phyloP scores from a whole-genome alignment of 2,113 vertebrate species.

The Panurus biarmicus region DNA sequence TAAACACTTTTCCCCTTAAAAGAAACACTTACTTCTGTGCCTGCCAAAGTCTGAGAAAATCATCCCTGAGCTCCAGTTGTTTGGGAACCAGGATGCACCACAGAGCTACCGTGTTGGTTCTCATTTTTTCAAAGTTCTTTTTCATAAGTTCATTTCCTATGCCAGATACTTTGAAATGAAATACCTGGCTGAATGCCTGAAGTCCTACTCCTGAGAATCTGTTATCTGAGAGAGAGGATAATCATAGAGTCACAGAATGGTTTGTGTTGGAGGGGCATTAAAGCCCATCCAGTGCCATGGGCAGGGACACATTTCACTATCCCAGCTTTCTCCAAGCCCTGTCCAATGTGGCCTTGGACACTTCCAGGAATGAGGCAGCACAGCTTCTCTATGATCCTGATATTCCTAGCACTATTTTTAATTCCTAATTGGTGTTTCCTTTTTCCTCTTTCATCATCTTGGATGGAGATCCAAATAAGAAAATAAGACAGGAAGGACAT shows the following conservation, averaged over 20 bases:
- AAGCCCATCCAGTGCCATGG: too few relatives aligned
- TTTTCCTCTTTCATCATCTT: not conserved
- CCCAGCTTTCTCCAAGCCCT: not conserved
- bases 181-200: not conserved
- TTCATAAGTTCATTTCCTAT: not conserved
- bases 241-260: not conserved
- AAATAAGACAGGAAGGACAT: not conserved
- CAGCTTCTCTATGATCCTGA: not conserved
- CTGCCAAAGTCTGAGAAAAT: not conserved
- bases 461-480: not conserved
- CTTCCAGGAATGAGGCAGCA: not conserved
- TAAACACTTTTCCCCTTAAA: not conserved
- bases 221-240: not conserved
- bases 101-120: not conserved
- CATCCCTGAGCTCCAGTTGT: not conserved
- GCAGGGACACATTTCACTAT: not conserved
- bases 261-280: not conserved
- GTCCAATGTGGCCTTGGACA: not conserved
- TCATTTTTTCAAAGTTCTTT: not conserved
- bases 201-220: not conserved
- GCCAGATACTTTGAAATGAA: not conserved
- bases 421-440: not conserved
- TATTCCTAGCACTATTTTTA: not conserved
- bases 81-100: not conserved
- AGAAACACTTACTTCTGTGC: not conserved